phyloP scores from a whole-genome alignment of 2,797 vertebrate genomes.

The Tapera naevia region DNA sequence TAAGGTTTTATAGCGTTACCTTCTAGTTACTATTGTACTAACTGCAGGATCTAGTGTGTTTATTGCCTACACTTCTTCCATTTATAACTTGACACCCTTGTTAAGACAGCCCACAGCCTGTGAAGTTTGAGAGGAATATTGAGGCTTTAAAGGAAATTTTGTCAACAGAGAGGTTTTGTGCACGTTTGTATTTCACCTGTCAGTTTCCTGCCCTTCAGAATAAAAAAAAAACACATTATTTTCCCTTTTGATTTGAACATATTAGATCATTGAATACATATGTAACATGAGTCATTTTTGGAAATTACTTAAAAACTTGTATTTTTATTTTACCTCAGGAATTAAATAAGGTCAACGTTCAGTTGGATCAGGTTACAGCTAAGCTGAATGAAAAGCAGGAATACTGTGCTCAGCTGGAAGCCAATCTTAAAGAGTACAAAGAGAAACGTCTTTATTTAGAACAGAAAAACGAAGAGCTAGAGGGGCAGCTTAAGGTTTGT shows the following conservation, averaged over 20 bases:
- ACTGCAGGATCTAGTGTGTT: neutral
- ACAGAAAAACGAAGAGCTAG: conserved; percentile 86
- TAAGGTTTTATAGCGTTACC: neutral
- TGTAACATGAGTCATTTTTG: neutral
- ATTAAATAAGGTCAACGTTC: conserved; percentile 85
- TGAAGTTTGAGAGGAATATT: neutral
- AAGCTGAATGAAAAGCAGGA: conserved; percentile 90
- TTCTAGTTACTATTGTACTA: neutral
- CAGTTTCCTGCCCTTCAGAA: neutral
- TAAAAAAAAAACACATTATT: neutral
- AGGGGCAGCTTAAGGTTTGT: conserved; percentile 88
- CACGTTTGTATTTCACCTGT: neutral
- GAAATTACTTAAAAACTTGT: neutral
- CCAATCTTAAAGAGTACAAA: conserved; percentile 87
- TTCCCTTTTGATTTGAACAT: neutral
- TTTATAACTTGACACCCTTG: neutral
- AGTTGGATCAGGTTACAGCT: conserved; percentile 84
- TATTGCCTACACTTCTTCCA: neutral
- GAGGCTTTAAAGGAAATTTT: neutral
- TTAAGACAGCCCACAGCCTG: neutral
- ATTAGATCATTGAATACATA: neutral
- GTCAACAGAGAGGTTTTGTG: neutral
- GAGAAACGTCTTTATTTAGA: conserved; percentile 89
- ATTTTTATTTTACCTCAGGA: conserved; percentile 81
- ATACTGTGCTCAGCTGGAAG: conserved; percentile 87